phyloP scores from a whole-genome alignment of 2,113 vertebrate species.

The Esox niger region DNA sequence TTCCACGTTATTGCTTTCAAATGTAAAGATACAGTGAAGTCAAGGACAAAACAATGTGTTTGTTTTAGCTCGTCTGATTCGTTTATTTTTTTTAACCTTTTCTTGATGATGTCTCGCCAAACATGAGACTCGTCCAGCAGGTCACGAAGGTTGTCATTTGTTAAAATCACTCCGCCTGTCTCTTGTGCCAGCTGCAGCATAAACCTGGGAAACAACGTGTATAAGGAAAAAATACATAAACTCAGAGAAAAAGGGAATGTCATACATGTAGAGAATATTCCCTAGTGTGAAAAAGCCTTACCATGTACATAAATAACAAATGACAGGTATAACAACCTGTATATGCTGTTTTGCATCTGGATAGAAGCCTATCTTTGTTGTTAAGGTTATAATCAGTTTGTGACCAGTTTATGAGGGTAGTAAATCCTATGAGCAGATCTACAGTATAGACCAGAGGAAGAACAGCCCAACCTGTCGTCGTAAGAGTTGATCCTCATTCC shows the following conservation, averaged over 20 bases:
- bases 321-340: background rate
- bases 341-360: background rate
- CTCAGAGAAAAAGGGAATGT: too few species aligned
- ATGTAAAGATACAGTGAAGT: too few species aligned
- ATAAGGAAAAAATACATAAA: too few species aligned
- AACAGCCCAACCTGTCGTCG: slow-evolving; percentile 82
- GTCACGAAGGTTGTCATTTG: slow-evolving; percentile 87
- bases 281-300: background rate
- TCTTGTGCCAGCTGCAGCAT: slow-evolving; percentile 82
- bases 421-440: background rate
- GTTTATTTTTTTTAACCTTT: slow-evolving; percentile 67
- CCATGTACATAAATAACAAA: background rate
- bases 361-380: too few species aligned
- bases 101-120: slow-evolving; percentile 85
- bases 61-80: background rate
- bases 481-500: slow-evolving; percentile 84
- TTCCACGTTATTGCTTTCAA: too few species aligned
- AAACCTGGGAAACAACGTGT: too few species aligned
- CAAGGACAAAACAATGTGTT: too few species aligned
- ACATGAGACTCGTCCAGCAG: slow-evolving; percentile 77
- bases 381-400: background rate
- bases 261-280: background rate
- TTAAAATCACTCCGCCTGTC: slow-evolving; percentile 83
- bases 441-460: background rate
- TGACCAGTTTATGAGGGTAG: background rate